Conservation (phyloP, 2,797 vertebrate species). For the Cossypha dichroa region DNA sequence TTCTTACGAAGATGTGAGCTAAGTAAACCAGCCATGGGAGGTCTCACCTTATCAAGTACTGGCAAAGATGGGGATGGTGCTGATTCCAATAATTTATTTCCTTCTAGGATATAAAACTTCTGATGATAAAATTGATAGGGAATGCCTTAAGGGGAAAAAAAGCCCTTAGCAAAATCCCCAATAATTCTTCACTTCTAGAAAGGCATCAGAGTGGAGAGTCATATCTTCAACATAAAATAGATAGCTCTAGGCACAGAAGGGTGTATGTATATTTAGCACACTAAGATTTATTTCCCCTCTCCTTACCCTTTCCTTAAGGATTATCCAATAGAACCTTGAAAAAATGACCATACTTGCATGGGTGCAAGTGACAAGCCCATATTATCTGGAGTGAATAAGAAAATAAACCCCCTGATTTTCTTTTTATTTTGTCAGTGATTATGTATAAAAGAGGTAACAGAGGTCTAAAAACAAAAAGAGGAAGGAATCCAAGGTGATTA, state of each 20-base stretch:
- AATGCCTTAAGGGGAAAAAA: not conserved
- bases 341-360: not conserved
- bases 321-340: not conserved
- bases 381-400: not conserved
- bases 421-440: not conserved
- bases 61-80: not conserved
- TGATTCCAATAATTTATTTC: not conserved
- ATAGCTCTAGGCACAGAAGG: not conserved
- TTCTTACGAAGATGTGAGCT: not conserved
- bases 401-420: not conserved
- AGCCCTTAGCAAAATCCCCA: rapidly evolving
- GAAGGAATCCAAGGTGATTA: not conserved
- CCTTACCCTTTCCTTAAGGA: not conserved
- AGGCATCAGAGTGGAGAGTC: not conserved
- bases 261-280: not conserved
- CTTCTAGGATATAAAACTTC: not conserved
- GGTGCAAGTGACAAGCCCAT: not conserved
- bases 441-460: not conserved
- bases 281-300: not conserved
- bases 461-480: not conserved
- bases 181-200: not conserved
- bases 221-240: not conserved
- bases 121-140: not conserved
- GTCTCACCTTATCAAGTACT: not conserved
- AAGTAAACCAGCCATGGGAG: not conserved